phyloP scores from a whole-genome alignment of 2,888 invertebrate species.

The Heliconius aoede region DNA sequence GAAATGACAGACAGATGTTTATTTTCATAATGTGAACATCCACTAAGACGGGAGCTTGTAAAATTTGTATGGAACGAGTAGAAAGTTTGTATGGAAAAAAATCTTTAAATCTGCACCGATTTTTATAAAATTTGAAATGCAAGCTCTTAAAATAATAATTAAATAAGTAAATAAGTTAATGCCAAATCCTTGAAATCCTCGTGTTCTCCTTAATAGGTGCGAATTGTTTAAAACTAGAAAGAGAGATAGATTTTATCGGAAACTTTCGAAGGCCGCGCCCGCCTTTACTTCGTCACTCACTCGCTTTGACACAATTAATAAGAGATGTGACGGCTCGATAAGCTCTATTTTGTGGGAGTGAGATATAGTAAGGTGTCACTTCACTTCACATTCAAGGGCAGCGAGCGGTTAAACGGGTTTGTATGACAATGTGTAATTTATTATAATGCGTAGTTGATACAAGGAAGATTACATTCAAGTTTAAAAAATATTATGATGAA shows the following conservation, averaged over 20 bases:
- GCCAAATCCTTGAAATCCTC: too few relatives aligned
- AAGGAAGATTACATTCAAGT: conserved; percentile 46
- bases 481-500: conserved; percentile 40
- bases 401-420: conserved; percentile 67
- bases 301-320: conserved; percentile 60
- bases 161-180: too few relatives aligned
- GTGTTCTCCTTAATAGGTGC: background rate
- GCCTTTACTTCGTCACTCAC: conserved; percentile 40
- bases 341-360: conserved; percentile 68
- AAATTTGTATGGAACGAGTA: too few relatives aligned
- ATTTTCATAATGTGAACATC: too few relatives aligned
- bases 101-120: too few relatives aligned
- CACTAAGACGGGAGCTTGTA: too few relatives aligned
- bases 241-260: background rate
- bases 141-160: too few relatives aligned
- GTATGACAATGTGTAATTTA: conserved; percentile 56
- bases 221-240: background rate
- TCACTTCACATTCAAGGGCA: conserved; percentile 68
- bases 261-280: conserved; percentile 14
- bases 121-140: too few relatives aligned
- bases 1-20: too few relatives aligned
- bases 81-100: too few relatives aligned
- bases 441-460: conserved; percentile 43
- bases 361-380: conserved; percentile 70
- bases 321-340: conserved; percentile 64